Conservation (phyloP, 1,140 invertebrate species). For the Camponotus pennsylvanicus region DNA sequence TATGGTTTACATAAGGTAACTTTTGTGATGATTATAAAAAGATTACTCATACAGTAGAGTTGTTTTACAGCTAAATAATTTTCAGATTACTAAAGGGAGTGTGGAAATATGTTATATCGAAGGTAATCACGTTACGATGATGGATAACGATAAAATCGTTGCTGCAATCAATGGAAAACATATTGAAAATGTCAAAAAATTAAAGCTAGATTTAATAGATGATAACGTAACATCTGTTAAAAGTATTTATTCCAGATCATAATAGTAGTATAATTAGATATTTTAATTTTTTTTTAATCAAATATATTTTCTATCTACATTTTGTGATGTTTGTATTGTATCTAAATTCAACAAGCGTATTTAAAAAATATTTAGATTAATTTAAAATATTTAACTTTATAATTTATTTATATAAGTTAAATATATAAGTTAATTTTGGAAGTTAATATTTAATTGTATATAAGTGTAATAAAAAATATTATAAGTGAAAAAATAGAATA, state of each 20-base stretch:
- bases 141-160: neutral
- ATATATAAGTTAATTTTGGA: no score
- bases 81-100: no score
- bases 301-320: no score
- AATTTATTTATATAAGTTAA: no score
- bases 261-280: neutral
- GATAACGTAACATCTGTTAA: neutral
- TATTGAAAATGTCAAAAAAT: neutral
- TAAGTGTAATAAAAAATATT: neutral
- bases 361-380: no score
- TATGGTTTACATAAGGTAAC: no score
- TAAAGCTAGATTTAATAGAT: neutral
- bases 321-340: no score
- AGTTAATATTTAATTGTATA: no score
- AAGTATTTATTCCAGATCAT: neutral
- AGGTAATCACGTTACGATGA: neutral
- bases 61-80: no score
- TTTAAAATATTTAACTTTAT: neutral
- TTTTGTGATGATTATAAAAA: no score
- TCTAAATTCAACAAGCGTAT: no score
- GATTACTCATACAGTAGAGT: no score
- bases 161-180: neutral
- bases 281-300: neutral
- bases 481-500: neutral
- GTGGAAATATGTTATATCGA: neutral